These are phyloP conservation scores for Drosophila emarginata DNA, from an alignment of 2,888 invertebrate genomes.

Conservation along the genomic window DNA sequence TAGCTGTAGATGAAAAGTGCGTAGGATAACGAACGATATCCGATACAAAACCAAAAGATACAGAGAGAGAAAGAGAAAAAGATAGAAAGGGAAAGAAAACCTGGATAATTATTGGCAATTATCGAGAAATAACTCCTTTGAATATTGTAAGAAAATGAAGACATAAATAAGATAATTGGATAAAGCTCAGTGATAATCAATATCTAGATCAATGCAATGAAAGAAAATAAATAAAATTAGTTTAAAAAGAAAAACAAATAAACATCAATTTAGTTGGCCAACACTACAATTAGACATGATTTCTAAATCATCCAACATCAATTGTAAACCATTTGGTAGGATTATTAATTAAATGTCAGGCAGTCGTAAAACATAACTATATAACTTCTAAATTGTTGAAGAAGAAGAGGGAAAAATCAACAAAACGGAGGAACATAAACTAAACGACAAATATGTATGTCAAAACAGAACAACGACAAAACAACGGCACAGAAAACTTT, in stretches of 20 bases:
- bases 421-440: background rate
- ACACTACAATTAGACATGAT: too few species aligned
- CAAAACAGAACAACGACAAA: constrained; percentile 30
- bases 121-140: background rate
- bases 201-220: background rate
- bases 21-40: constrained; percentile 8
- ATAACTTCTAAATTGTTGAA: background rate
- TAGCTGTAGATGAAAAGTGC: constrained; percentile 43
- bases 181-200: too few species aligned
- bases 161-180: background rate
- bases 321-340: background rate
- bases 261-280: too few species aligned
- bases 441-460: constrained; percentile 32
- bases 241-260: background rate
- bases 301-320: too few species aligned
- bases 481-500: constrained; percentile 11
- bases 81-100: background rate
- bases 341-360: background rate
- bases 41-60: background rate
- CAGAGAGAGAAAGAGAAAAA: background rate
- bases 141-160: background rate
- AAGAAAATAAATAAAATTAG: background rate
- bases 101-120: background rate
- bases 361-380: background rate
- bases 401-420: too few species aligned